Evolutionary conservation across 2,888 invertebrate species (phyloP).

Genomic region (Drosophila mercatorum): DNA sequence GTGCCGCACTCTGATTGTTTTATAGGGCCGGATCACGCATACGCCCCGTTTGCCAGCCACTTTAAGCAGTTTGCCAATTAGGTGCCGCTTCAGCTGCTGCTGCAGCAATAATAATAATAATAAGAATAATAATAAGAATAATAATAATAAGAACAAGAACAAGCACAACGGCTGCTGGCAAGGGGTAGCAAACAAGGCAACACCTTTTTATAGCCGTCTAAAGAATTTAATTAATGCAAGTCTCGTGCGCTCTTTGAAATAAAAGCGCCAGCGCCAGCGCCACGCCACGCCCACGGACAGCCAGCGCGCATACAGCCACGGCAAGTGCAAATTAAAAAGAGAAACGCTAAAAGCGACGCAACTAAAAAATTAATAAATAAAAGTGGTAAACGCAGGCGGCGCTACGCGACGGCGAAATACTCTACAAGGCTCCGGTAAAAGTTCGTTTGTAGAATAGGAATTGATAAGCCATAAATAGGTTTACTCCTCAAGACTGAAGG

Average conservation of each 20-base stretch:
- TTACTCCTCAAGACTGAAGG: too few species aligned
- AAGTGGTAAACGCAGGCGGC: background rate
- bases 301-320: constrained; percentile 7
- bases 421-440: too few species aligned
- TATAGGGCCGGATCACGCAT: constrained; percentile 44
- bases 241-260: constrained; percentile 50
- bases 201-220: constrained; percentile 61
- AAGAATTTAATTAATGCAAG: constrained; percentile 77
- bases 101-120: background rate
- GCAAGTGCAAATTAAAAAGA: constrained; percentile 52
- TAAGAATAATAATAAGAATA: background rate
- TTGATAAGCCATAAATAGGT: too few species aligned
- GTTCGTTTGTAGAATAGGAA: too few species aligned
- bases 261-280: constrained; percentile 37
- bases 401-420: constrained; percentile 2
- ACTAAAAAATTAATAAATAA: constrained; percentile 55
- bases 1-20: constrained; percentile 25
- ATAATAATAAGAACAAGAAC: background rate
- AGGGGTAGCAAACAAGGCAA: constrained; percentile 8
- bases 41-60: constrained; percentile 43
- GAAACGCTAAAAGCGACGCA: constrained; percentile 31
- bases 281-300: constrained; percentile 13
- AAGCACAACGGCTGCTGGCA: background rate
- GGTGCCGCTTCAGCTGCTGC: constrained; percentile 23
- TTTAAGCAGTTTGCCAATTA: constrained; percentile 62